phyloP scores from a whole-genome alignment of 1,140 invertebrate genomes.

The Drosophila ambigua region DNA sequence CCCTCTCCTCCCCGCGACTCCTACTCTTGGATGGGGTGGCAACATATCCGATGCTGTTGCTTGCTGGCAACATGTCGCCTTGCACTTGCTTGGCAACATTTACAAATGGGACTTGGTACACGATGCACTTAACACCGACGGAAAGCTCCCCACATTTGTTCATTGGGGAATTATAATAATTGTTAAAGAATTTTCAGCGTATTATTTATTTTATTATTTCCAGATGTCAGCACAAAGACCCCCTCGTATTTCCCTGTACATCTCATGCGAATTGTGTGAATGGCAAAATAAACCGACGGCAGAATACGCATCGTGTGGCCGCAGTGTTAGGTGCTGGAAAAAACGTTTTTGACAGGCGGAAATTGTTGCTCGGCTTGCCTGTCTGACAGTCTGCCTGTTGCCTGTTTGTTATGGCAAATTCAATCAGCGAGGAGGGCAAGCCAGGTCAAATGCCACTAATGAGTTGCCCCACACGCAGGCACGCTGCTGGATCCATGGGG shows the following conservation, averaged over 20 bases:
- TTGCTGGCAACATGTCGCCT: constrained; percentile 31
- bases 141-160: too few relatives aligned
- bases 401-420: constrained; percentile 72
- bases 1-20: constrained; percentile 9
- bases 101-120: too few relatives aligned
- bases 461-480: constrained; percentile 79
- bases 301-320: constrained; percentile 24
- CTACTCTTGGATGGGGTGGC: constrained; percentile 1
- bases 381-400: constrained; percentile 5
- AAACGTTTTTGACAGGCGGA: constrained; percentile 74
- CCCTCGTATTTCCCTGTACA: too few relatives aligned
- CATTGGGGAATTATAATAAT: too few relatives aligned
- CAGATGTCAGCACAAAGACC: too few relatives aligned
- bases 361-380: constrained; percentile 44
- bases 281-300: constrained; percentile 33
- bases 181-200: too few relatives aligned
- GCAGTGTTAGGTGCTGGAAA: constrained; percentile 59
- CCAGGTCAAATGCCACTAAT: constrained; percentile 80
- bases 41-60: constrained; percentile 18
- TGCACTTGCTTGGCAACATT: too few relatives aligned
- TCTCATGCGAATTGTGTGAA: constrained; percentile 10
- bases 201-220: too few relatives aligned
- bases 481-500: constrained; percentile 9
- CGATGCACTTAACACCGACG: too few relatives aligned
- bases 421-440: constrained; percentile 77